phyloP scores from a whole-genome alignment of 2,888 invertebrate species.

The Hemaris fuciformis region DNA sequence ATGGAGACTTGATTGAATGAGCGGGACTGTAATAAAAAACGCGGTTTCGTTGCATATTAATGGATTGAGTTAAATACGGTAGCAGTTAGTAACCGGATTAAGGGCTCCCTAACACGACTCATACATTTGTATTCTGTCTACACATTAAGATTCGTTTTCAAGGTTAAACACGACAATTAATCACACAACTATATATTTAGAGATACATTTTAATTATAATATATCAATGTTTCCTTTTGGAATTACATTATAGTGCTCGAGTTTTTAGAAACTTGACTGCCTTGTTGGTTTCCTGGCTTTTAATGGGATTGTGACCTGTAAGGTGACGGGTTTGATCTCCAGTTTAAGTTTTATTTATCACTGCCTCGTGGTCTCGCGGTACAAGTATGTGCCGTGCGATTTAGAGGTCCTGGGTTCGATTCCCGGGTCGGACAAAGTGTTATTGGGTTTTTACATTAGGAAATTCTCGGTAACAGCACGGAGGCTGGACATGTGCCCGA shows the following conservation, averaged over 20 bases:
- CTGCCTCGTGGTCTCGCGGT: too few relatives aligned
- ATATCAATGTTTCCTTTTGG: neutral
- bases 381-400: too few relatives aligned
- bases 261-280: too few relatives aligned
- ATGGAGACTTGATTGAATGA: constrained; percentile 31
- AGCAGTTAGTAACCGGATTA: constrained; percentile 38
- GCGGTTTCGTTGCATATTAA: constrained; percentile 31
- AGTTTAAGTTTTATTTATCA: too few relatives aligned
- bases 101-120: neutral
- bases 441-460: too few relatives aligned
- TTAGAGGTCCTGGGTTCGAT: too few relatives aligned
- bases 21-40: constrained; percentile 32
- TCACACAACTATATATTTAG: neutral
- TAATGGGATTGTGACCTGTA: too few relatives aligned
- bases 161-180: neutral
- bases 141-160: neutral
- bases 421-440: too few relatives aligned
- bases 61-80: constrained; percentile 33
- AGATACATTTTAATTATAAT: neutral
- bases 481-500: too few relatives aligned
- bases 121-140: neutral
- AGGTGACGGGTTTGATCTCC: too few relatives aligned
- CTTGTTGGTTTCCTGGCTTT: too few relatives aligned
- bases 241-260: neutral
- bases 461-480: too few relatives aligned